Conservation (phyloP, 2,113 vertebrate genomes). For the Nibea coibor region DNA sequence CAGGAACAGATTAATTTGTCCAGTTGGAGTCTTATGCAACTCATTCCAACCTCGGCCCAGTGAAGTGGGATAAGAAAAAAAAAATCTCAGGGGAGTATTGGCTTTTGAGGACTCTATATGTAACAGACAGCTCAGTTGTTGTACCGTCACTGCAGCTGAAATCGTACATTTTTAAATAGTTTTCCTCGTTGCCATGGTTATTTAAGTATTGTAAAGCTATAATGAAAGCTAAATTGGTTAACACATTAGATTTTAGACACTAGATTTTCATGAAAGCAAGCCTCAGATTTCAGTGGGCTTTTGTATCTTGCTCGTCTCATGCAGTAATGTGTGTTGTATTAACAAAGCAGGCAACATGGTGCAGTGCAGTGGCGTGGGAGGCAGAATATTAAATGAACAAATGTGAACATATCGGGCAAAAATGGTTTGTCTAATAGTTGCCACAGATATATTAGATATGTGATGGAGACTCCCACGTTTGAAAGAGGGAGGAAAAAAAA, state of each 20-base stretch:
- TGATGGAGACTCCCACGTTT: conserved; percentile 11
- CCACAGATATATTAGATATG: not conserved
- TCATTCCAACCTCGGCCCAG: conserved; percentile 49
- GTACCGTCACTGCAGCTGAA: not conserved
- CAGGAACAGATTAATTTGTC: conserved; percentile 78
- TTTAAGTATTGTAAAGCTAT: not conserved
- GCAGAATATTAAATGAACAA: conserved; percentile 43
- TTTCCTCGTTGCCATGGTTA: not conserved
- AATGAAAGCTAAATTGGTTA: not conserved
- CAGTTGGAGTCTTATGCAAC: conserved; percentile 70
- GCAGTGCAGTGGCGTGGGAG: conserved; percentile 23
- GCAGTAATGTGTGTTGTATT: conserved; percentile 1
- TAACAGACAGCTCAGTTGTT: conserved; percentile 11
- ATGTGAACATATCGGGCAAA: conserved; percentile 6
- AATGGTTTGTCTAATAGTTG: conserved; percentile 18
- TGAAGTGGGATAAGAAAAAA: conserved; percentile 60
- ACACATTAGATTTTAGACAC: not conserved
- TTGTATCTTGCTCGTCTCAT: not conserved
- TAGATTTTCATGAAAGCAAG: no score
- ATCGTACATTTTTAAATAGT: not conserved
- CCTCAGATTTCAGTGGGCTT: not conserved
- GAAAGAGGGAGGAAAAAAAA: not conserved
- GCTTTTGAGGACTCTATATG: conserved; percentile 52
- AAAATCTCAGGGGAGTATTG: conserved; percentile 29
- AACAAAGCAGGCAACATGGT: conserved; percentile 3